Evolutionary conservation across 2,113 vertebrate species (phyloP), one percentile per base, ranked within the genome.

Genomic region (Typhlomys cinereus): DNA sequence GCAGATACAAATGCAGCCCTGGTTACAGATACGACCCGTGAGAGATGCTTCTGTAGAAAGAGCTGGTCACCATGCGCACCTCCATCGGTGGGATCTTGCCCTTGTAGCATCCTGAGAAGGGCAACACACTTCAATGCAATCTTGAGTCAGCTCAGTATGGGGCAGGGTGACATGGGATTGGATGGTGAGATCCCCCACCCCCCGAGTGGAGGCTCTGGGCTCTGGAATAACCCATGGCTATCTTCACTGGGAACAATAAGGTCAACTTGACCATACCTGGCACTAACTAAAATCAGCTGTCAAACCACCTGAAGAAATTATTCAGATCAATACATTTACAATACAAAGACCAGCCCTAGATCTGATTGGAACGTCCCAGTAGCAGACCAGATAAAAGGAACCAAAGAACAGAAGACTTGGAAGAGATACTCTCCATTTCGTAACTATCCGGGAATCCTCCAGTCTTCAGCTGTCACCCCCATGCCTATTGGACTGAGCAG

Each of bases 11-110:
- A 95, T 21, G 31, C 52, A 84, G 95, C 67, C 0, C 95, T 97
- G 96, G 88, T 98, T 97, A 98, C 75, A 54, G 89, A 94, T 46
- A 54, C 87, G 88, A 95, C 98, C 96, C 90, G 98, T 97, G 97
- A 94, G 96, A 90, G 91, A 96, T 94, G 76, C 82, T 12, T 61
- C 88, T 46, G 9, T 44, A 52, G 90, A 88, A 31, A 64, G 71
- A 79, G 25, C 52, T 71, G 73, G 90, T 79, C 79, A 34, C 15
- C 0, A 23, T 5, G 39, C 83, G 46, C 70, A 39, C 31, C 41
- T n/a, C n/a, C 36, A 4, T 29, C 5, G 61, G 73, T 66, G 50
- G 1, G 74, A 93, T 94, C 94, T 91, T 84, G 79, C 59, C 84
- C 90, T 93, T 57, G 84, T 97, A 96, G 95, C 93, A 93, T 96